These are phyloP conservation scores for Smittia sp. DNA, from an alignment of 2,888 invertebrate species.

Conservation along the genomic window DNA sequence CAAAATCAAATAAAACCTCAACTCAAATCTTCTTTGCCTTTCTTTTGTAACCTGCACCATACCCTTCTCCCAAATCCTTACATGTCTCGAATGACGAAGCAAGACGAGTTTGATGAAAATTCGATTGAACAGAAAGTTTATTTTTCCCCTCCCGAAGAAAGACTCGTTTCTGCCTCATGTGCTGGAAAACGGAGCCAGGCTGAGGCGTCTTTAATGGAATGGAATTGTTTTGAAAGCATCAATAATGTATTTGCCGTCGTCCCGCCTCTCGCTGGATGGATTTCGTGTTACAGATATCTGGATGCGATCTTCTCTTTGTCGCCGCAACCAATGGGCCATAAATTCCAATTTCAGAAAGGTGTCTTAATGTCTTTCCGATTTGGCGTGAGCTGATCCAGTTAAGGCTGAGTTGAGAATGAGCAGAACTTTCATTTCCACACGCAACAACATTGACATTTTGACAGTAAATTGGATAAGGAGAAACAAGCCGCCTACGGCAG, in stretches of 20 bases:
- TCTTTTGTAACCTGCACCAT: no score
- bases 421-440: background rate
- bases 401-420: background rate
- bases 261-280: background rate
- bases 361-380: slow-evolving; percentile 6
- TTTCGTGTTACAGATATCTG: background rate
- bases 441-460: background rate
- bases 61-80: background rate
- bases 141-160: background rate
- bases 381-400: background rate
- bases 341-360: background rate
- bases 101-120: background rate
- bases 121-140: background rate
- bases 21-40: background rate
- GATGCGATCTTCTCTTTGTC: background rate
- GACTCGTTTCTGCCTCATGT: background rate
- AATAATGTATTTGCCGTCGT: background rate
- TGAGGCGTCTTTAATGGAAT: background rate
- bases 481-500: background rate
- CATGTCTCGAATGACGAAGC: background rate
- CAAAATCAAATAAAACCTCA: background rate
- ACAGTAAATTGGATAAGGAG: background rate
- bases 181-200: no score
- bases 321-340: background rate
- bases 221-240: background rate